Percentiles rank a stretch among this genome's conserved stretches.
These are phyloP conservation scores for Drosophila punjabiensis DNA, from an alignment of 1,140 invertebrate species.

Conservation along the genomic window DNA sequence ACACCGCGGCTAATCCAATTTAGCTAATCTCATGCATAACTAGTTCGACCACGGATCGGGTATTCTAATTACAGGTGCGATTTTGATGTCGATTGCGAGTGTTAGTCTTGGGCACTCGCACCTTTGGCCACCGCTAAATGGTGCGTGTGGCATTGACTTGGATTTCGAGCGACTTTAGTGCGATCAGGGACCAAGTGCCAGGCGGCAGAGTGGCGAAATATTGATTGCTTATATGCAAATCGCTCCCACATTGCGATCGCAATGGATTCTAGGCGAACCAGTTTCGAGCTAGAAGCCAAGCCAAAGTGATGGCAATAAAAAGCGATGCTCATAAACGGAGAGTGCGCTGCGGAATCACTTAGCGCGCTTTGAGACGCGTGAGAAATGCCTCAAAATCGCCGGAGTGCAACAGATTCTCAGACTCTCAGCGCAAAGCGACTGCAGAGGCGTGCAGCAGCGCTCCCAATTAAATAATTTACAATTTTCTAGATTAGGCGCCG, in stretches of 20 bases:
- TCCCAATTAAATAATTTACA: constrained; percentile 67
- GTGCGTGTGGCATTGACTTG: constrained; percentile 56
- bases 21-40: constrained; percentile 50
- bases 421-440: constrained; percentile 13
- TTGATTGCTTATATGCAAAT: constrained; percentile 47
- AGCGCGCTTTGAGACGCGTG: constrained; percentile 47
- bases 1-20: constrained; percentile 44
- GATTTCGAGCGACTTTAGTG: constrained; percentile 29
- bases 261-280: constrained; percentile 49
- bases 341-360: constrained; percentile 37
- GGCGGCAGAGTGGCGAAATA: constrained; percentile 21
- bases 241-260: constrained; percentile 44
- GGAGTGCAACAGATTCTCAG: constrained; percentile 40
- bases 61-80: constrained; percentile 50
- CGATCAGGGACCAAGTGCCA: constrained; percentile 46
- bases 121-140: constrained; percentile 37
- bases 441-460: constrained; percentile 54
- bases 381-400: constrained; percentile 35
- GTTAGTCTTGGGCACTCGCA: constrained; percentile 8
- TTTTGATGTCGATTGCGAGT: constrained; percentile 18
- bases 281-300: constrained; percentile 6
- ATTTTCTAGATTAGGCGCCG: constrained; percentile 64
- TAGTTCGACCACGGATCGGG: constrained; percentile 40
- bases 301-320: constrained; percentile 38
- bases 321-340: constrained; percentile 45